These are phyloP conservation scores for Ammodytes dubius DNA, from an alignment of 2,113 vertebrate genomes.

Conservation along the genomic window DNA sequence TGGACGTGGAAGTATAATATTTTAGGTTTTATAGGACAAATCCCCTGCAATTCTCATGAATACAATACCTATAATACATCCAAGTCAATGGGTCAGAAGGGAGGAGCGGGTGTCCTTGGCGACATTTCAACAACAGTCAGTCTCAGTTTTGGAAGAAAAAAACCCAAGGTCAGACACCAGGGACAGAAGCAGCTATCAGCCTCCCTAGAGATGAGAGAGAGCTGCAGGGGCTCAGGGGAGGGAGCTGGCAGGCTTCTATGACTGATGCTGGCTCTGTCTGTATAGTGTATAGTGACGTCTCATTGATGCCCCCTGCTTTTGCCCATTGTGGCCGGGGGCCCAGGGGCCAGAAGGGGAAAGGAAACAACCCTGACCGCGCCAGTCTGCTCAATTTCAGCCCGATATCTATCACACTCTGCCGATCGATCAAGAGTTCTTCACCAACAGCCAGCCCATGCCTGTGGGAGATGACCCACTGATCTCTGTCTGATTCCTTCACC, in stretches of 20 bases:
- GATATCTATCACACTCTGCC: constrained; percentile 49
- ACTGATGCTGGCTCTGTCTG: constrained; percentile 47
- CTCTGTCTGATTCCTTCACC: constrained; percentile 71
- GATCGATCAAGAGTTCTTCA: constrained; percentile 69
- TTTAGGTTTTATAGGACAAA: constrained; percentile 83
- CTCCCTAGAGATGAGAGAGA: constrained; percentile 38
- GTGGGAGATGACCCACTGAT: constrained; percentile 71
- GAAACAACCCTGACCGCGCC: constrained; percentile 49
- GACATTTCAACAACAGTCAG: constrained; percentile 76
- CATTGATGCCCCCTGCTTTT: constrained; percentile 44
- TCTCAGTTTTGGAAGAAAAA: constrained; percentile 45
- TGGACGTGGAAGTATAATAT: constrained; percentile 68
- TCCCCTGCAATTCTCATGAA: constrained; percentile 77
- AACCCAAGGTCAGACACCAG: constrained; percentile 72
- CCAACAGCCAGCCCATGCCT: constrained; percentile 50
- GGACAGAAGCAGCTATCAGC: constrained; percentile 36
- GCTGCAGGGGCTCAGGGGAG: constrained; percentile 34
- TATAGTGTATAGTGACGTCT: constrained; percentile 10
- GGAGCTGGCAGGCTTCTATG: constrained; percentile 21
- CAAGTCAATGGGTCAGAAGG: constrained; percentile 76
- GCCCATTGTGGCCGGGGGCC: constrained; percentile 32
- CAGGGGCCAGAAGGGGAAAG: constrained; percentile 48
- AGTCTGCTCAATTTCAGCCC: constrained; percentile 68
- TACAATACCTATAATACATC: constrained; percentile 79
- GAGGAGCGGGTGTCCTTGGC: constrained; percentile 62